These are phyloP conservation scores for Amphipyra tragopoginis DNA, from an alignment of 2,888 invertebrate species.

Conservation along the genomic window DNA sequence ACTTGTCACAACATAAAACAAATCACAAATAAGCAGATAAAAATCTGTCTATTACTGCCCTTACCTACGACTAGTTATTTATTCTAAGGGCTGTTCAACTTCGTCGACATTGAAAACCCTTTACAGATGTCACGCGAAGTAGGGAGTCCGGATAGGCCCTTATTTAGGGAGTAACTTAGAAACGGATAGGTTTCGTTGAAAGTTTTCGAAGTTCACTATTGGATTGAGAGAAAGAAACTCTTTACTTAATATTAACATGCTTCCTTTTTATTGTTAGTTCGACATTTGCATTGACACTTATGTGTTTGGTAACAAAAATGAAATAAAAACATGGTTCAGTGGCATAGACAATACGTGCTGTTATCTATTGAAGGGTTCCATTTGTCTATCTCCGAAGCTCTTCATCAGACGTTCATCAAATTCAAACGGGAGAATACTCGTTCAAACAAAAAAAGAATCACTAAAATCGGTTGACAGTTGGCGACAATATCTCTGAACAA, in stretches of 20 bases:
- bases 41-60: slow-evolving; percentile 25
- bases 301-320: too few species aligned
- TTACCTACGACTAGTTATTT: slow-evolving; percentile 55
- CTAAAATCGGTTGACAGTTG: too few species aligned
- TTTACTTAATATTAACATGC: slow-evolving; percentile 37
- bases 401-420: too few species aligned
- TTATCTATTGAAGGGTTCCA: too few species aligned
- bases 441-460: too few species aligned
- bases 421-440: too few species aligned
- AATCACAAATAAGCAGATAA: slow-evolving; percentile 23
- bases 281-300: neutral
- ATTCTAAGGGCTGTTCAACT: slow-evolving; percentile 59
- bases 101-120: slow-evolving; percentile 74
- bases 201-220: slow-evolving; percentile 55
- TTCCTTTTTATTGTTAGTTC: slow-evolving; percentile 2
- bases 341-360: too few species aligned
- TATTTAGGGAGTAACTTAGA: slow-evolving; percentile 76
- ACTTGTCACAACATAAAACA: slow-evolving; percentile 26
- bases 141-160: slow-evolving; percentile 62
- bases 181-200: slow-evolving; percentile 63
- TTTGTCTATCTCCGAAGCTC: too few species aligned
- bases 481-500: too few species aligned
- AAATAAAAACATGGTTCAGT: too few species aligned
- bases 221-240: slow-evolving; percentile 56
- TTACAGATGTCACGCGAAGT: slow-evolving; percentile 63